Base-by-base conservation (phyloP, 2,888 invertebrate genomes). In the Drosophila rellima region DNA sequence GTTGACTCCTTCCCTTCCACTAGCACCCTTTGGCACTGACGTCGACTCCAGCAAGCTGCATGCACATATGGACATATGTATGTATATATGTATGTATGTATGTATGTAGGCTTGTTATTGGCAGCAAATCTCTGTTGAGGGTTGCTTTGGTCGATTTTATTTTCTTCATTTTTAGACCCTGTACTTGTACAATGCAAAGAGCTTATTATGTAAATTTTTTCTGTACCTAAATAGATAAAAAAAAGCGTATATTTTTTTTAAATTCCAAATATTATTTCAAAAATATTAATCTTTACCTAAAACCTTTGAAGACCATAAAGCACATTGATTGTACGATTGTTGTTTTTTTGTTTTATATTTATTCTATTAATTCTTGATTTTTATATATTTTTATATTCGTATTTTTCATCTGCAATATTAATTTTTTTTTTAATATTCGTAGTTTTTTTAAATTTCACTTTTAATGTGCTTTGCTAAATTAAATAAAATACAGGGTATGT, bases 61-160 rank as follows among this genome's bases (percentile, higher is more conserved):
- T 26, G 13, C 10, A 29, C 29, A 29, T 42, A 13, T 23, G n/a
- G 6, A 44, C 13, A 42, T 42, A 42, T 11, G n/a, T 44, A 23
- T 13, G 6, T 23, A 44, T 1, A 2, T 44, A 42, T n/a, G n/a
- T 44, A 23, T 13, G 6, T 23, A 44, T 1, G 1, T 44, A 42
- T n/a, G 23, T 44, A 44, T 45, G 45, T 80, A 69, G 75, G 82
- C 82, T 72, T 82, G 65, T 48, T 13, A 81, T 81, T 84, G 79
- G 55, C 82, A 75, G 71, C 59, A 51, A 81, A 83, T 83, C 79
- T 69, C 66, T 60, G 72, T 26, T 33, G 62, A 69, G 79, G 78
- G 81, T 72, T 80, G 71, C 78, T 81, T 74, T 57, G 64, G 37
- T 60, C 52, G 57, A 65, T 54, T 56, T 74, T 56, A 55, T 65